Conservation (phyloP, 2,113 vertebrate genomes). For the Caloenas nicobarica region DNA sequence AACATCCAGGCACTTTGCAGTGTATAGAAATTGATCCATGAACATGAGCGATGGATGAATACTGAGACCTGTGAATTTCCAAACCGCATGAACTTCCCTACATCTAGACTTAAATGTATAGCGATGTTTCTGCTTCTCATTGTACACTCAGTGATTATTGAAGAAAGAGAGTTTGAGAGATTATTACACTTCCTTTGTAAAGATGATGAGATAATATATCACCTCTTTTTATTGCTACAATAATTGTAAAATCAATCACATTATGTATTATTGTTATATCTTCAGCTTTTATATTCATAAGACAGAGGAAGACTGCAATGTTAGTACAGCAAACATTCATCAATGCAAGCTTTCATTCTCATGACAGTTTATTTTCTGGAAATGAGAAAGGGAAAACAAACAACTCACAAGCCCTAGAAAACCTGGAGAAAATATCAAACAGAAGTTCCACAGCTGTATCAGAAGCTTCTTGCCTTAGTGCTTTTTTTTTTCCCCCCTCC, state of each 20-base stretch:
- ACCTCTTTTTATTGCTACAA: not conserved
- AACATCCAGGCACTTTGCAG: not conserved
- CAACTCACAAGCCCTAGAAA: not conserved
- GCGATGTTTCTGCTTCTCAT: not conserved
- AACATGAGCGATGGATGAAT: not conserved
- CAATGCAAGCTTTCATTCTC: not conserved
- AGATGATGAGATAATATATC: not conserved
- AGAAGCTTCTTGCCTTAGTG: not conserved
- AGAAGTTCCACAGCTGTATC: not conserved
- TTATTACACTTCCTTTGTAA: not conserved
- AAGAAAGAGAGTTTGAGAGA: not conserved
- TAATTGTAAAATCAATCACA: slow-evolving; percentile 1
- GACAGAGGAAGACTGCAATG: not conserved
- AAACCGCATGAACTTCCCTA: not conserved
- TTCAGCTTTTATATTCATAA: not conserved
- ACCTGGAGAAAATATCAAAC: not conserved
- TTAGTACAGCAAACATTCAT: not conserved
- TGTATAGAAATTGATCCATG: not conserved
- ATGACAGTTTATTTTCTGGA: not conserved
- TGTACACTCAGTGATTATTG: not conserved
- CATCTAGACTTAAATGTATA: not conserved
- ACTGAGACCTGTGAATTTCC: not conserved
- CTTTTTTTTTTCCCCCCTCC: not conserved
- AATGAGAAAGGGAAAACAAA: not conserved
- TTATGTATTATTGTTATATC: not conserved